phyloP scores from a whole-genome alignment of 2,113 vertebrate species.

The Phylloscopus trochiloides region DNA sequence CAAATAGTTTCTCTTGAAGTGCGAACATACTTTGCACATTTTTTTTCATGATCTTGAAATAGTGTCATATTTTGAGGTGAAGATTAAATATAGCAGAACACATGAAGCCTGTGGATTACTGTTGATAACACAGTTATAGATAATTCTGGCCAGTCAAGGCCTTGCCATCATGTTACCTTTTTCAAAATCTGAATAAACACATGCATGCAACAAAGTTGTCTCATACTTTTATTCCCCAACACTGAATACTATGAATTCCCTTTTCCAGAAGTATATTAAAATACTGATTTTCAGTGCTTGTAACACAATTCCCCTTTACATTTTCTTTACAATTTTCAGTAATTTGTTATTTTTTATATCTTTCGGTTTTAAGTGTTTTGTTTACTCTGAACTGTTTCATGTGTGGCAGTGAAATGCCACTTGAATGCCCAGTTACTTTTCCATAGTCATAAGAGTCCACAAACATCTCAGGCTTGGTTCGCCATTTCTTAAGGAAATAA shows the following conservation, averaged over 20 bases:
- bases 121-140: not conserved
- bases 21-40: not conserved
- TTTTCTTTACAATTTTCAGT: not conserved
- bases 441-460: not conserved
- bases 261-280: not conserved
- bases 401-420: not conserved
- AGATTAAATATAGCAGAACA: not conserved
- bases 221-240: not conserved
- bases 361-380: not conserved
- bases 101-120: not conserved
- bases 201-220: not conserved
- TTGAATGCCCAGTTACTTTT: not conserved
- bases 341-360: not conserved
- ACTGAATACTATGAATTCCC: not conserved
- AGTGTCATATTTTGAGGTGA: not conserved
- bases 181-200: not conserved
- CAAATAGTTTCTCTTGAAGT: not conserved
- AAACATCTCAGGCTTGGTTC: not conserved
- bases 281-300: not conserved
- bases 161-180: not conserved
- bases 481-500: not conserved
- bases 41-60: not conserved
- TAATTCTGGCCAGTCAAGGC: not conserved
- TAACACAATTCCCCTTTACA: not conserved
- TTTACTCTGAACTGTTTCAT: not conserved